These are phyloP conservation scores for Gyrodactylus bullatarudis DNA, from an alignment of 1,140 invertebrate genomes.

Conservation along the genomic window DNA sequence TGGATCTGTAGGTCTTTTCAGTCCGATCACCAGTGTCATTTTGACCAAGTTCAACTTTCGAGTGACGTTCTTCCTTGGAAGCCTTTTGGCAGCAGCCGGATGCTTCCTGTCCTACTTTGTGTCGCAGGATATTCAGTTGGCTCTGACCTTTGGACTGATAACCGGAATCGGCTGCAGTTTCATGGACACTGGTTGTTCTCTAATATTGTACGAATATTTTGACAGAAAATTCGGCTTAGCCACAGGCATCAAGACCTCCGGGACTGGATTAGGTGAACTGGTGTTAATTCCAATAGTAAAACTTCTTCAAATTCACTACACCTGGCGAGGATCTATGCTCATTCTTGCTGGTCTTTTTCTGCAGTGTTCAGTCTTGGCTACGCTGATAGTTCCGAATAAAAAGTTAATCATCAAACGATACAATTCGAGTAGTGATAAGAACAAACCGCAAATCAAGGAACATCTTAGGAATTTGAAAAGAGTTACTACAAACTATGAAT, in stretches of 20 bases:
- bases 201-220: background rate
- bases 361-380: no score
- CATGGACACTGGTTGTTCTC: background rate
- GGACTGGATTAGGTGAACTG: background rate
- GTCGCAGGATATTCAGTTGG: background rate
- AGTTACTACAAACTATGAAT: no score
- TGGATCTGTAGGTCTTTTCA: background rate
- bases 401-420: no score
- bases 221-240: background rate
- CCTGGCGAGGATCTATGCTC: background rate
- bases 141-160: background rate
- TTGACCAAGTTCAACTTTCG: background rate
- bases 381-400: no score
- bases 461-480: no score
- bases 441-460: no score
- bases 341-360: no score
- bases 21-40: background rate
- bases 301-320: background rate
- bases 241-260: background rate
- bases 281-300: background rate
- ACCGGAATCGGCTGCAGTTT: background rate
- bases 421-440: no score
- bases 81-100: background rate
- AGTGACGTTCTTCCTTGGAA: background rate
- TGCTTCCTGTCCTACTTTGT: background rate